These are phyloP conservation scores for Paracentrotus lividus DNA, from an alignment of 53 echinoderm and acorn worm species.

Conservation along the genomic window DNA sequence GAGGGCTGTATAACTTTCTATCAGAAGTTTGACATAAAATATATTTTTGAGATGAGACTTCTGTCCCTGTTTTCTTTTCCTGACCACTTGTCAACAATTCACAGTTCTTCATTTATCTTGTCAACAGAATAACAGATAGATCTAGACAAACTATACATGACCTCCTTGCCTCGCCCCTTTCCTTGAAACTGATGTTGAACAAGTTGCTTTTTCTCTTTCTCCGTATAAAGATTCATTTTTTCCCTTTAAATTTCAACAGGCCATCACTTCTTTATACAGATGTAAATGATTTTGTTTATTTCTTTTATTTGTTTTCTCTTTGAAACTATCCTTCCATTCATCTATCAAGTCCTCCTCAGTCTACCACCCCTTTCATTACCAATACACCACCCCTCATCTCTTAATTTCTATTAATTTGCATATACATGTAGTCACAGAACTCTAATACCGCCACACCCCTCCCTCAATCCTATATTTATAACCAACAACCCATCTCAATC, in stretches of 20 bases:
- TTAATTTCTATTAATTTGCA: no score
- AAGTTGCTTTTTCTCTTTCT: background rate
- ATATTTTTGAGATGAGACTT: background rate
- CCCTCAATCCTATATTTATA: no score
- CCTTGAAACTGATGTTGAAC: background rate
- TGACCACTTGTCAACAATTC: background rate
- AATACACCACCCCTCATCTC: no score
- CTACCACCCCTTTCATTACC: no score
- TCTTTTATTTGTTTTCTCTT: background rate
- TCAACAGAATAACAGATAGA: background rate
- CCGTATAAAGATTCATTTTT: no score
- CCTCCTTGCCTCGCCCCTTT: conserved; percentile 5
- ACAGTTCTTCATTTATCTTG: background rate
- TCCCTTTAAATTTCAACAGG: no score
- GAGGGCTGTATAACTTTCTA: background rate
- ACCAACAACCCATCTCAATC: no score
- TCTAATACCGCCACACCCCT: no score
- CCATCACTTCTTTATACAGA: no score
- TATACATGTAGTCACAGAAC: no score
- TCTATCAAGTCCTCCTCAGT: no score
- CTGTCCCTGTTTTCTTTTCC: background rate
- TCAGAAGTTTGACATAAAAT: background rate
- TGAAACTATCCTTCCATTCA: background rate
- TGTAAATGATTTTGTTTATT: no score
- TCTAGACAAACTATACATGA: background rate